Conservation (phyloP, 2,888 invertebrate genomes). For the Capitulum mitella region DNA sequence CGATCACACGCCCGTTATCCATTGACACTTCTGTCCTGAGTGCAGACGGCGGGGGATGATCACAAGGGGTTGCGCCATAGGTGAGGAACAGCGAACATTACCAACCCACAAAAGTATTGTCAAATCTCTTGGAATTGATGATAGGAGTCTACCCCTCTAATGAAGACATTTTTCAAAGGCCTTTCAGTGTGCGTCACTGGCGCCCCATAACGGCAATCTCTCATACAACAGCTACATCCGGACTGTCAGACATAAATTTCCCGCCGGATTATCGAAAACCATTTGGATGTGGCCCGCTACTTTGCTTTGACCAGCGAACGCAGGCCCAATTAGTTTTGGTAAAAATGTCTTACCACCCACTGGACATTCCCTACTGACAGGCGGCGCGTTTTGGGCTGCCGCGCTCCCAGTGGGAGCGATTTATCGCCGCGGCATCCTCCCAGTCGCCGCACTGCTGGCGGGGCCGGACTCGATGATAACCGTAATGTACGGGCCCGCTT, state of each 20-base stretch:
- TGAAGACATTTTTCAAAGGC: constrained; percentile 23
- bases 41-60: background rate
- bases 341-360: background rate
- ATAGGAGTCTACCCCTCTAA: background rate
- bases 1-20: no score
- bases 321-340: background rate
- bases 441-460: background rate
- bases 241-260: background rate
- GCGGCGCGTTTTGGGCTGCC: background rate
- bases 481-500: background rate
- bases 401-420: no score
- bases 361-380: no score
- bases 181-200: background rate
- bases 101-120: background rate
- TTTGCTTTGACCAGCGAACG: background rate
- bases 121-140: background rate
- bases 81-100: background rate
- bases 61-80: background rate
- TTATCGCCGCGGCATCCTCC: background rate
- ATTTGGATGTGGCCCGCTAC: background rate
- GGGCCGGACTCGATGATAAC: background rate
- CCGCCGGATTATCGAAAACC: background rate
- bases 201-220: background rate
- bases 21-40: background rate
- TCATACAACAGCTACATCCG: background rate